Base-by-base conservation (phyloP, 2,888 invertebrate genomes). In the Tanypteryx hageni region DNA sequence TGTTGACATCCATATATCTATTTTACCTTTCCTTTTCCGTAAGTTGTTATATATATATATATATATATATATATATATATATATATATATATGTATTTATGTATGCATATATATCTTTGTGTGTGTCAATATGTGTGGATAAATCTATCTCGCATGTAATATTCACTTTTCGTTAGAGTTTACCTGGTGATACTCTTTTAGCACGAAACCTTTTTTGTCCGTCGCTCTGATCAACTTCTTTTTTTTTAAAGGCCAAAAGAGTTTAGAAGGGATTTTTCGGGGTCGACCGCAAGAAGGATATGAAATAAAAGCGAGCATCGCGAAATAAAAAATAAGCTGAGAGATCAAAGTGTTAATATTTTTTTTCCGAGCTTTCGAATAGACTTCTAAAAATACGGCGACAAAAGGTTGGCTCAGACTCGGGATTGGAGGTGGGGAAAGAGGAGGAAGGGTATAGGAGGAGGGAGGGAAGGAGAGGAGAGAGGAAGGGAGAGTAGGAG, bases 341-440 rank as follows among this genome's bases (percentile, higher is more conserved):
- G 56, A 83, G n/a, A 83, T 83, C 56, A 57, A 83, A 57, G 56
- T 83, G 56, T 56, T 56, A 83, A 83, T 83, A n/a, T 22, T 76
- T 4, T 76, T 4, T n/a, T n/a, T 64, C 64, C 64, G 13, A 64
- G 64, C 64, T 64, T 64, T 64, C 13, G 18, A 11, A 18, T 16
- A 64, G 64, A 16, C 18, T 76, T n/a, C n/a, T n/a, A n/a, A n/a
- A n/a, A n/a, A n/a, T n/a, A 27, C 76, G n/a, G 76, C n/a, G n/a
- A 22, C n/a, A 76, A 76, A 76, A 76, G 27, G 27, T 18, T n/a
- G 11, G n/a, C 76, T 16, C 76, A 0, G 76, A 11, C n/a, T 22
- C 76, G 27, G 10, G 10, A n/a, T 0, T 56, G 18, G 56, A 10
- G 18, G 56, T 1, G 18, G 7, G 56, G n/a, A n/a, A n/a, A n/a